Conservation (phyloP, 2,113 vertebrate species). For the Thamnophis sirtalis region DNA sequence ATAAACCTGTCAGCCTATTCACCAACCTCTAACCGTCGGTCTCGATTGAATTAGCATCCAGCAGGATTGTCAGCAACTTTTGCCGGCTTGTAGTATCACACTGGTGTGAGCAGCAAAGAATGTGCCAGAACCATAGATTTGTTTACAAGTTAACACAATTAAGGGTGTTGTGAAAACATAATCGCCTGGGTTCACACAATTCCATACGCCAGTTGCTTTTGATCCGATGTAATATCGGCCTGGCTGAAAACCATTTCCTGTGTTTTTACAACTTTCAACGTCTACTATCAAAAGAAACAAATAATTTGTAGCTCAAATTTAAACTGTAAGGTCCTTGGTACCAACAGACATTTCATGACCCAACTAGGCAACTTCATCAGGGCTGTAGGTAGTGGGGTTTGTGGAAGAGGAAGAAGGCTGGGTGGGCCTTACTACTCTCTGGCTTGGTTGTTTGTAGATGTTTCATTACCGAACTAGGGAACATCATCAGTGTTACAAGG, state of each 20-base stretch:
- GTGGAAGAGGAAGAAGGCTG: too few relatives aligned
- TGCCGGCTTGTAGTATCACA: neutral
- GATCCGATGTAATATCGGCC: neutral
- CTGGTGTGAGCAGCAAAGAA: too few relatives aligned
- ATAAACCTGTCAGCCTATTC: neutral
- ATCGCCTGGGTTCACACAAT: neutral
- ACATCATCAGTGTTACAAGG: too few relatives aligned
- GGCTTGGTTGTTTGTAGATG: too few relatives aligned
- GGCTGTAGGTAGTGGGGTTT: too few relatives aligned
- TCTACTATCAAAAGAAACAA: neutral
- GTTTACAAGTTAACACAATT: neutral
- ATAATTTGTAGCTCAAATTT: too few relatives aligned
- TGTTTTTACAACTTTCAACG: neutral
- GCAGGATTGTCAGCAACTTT: neutral
- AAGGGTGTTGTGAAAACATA: neutral
- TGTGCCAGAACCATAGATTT: too few relatives aligned
- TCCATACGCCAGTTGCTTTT: neutral
- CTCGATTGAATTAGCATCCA: rapidly evolving
- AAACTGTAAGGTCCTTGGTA: too few relatives aligned
- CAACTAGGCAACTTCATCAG: too few relatives aligned
- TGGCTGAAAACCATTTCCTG: neutral
- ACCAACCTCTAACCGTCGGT: neutral
- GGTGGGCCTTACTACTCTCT: too few relatives aligned
- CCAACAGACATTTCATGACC: too few relatives aligned
- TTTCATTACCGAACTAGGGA: too few relatives aligned